Conservation (phyloP, 2,797 vertebrate species). For the Arrhamphus sclerolepis region DNA sequence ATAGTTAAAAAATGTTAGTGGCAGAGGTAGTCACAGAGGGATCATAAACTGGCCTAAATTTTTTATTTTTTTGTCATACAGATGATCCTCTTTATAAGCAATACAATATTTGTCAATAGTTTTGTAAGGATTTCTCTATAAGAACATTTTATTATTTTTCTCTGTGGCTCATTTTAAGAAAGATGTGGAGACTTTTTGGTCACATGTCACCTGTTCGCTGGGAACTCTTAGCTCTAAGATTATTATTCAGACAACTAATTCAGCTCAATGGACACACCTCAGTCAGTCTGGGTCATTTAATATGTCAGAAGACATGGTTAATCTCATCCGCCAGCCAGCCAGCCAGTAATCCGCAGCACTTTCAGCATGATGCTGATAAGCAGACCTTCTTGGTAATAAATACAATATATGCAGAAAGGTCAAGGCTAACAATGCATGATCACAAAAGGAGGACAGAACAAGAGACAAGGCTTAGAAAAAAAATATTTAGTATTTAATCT, state of each 20-base stretch:
- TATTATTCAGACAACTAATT: slow-evolving; percentile 12
- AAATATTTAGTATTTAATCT: neutral
- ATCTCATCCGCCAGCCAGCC: slow-evolving; percentile 53
- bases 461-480: neutral
- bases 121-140: neutral
- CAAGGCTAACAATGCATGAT: neutral
- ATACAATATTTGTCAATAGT: neutral
- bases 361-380: neutral
- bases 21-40: neutral
- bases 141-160: neutral
- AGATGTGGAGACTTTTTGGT: neutral
- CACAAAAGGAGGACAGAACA: neutral
- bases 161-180: neutral
- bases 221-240: neutral
- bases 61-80: neutral
- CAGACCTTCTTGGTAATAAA: neutral
- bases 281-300: slow-evolving; percentile 49
- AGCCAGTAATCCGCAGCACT: slow-evolving; percentile 34
- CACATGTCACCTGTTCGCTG: neutral
- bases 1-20: too few relatives aligned
- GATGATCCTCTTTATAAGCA: neutral
- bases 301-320: slow-evolving; percentile 49
- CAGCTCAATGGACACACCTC: slow-evolving; percentile 3
- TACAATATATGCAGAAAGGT: neutral
- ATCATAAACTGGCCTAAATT: too few relatives aligned